phyloP scores from a whole-genome alignment of 2,797 vertebrate genomes.

The Xenops minutus region DNA sequence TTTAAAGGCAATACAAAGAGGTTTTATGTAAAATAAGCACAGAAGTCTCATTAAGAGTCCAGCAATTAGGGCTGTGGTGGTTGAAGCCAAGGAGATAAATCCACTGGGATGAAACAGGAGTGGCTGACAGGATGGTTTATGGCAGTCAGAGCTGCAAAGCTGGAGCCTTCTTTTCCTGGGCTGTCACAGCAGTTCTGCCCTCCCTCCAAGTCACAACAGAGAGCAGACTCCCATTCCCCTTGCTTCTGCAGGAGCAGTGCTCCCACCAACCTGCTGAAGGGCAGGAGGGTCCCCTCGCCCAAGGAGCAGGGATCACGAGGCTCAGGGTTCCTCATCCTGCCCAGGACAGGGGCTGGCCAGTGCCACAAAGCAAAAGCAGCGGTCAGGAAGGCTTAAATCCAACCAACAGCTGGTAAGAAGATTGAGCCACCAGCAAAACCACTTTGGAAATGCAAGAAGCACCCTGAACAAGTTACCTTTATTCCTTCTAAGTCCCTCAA shows the following conservation, averaged over 20 bases:
- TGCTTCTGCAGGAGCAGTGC: not conserved
- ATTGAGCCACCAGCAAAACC: not conserved
- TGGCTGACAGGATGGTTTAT: not conserved
- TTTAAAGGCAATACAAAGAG: not conserved
- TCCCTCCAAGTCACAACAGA: not conserved
- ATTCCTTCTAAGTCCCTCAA: not conserved
- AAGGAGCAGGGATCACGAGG: not conserved
- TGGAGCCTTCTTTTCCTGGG: not conserved
- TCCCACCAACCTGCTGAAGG: not conserved
- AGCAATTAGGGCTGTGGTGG: not conserved
- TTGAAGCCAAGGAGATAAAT: not conserved
- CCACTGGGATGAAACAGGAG: not conserved
- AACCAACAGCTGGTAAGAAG: not conserved
- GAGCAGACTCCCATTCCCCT: rapidly evolving
- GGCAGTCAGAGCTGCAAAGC: not conserved
- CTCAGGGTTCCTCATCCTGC: not conserved
- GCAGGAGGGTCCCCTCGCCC: not conserved
- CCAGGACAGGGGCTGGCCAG: not conserved
- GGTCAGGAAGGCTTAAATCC: not conserved
- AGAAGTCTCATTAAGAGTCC: not conserved
- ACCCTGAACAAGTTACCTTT: not conserved
- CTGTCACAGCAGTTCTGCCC: not conserved
- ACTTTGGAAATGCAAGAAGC: not conserved
- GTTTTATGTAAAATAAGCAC: not conserved
- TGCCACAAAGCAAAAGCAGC: not conserved